Conservation (phyloP, 2,888 invertebrate genomes). For the Tetropium fuscum region DNA sequence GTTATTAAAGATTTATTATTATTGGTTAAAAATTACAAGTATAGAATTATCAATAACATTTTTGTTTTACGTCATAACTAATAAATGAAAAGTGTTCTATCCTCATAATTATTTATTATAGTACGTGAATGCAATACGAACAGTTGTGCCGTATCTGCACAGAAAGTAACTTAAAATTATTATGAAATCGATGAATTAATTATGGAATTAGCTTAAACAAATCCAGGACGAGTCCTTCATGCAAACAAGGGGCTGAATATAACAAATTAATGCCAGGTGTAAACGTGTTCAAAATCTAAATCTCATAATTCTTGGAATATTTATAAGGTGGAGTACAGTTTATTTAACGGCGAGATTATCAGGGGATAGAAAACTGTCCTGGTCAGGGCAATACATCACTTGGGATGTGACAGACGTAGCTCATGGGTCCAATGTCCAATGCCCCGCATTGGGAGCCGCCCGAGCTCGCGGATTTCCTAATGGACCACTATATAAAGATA, state of each 20-base stretch:
- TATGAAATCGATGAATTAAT: conserved; percentile 36
- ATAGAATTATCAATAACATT: too few species aligned
- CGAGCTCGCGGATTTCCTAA: conserved; percentile 46
- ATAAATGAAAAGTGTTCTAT: too few species aligned
- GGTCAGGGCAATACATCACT: conserved; percentile 60
- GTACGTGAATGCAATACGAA: too few species aligned
- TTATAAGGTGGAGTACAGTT: conserved; percentile 48
- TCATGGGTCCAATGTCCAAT: conserved; percentile 34
- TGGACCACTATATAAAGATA: conserved; percentile 55
- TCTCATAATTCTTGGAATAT: conserved; percentile 46
- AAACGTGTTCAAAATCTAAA: conserved; percentile 42
- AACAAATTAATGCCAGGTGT: conserved; percentile 37
- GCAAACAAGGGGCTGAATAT: conserved; percentile 24
- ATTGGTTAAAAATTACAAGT: too few species aligned
- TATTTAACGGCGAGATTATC: conserved; percentile 58
- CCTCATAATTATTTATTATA: too few species aligned
- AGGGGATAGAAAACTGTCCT: conserved; percentile 58
- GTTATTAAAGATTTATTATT: too few species aligned
- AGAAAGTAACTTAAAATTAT: too few species aligned
- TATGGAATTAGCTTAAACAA: conserved; percentile 29
- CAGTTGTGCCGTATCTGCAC: too few species aligned
- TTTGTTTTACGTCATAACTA: too few species aligned
- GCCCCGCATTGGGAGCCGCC: conserved; percentile 12
- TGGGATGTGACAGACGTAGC: conserved; percentile 53
- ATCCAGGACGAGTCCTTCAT: conserved; percentile 31